phyloP scores from a whole-genome alignment of 2,888 invertebrate species.

The Chloroclystis v-ata region DNA sequence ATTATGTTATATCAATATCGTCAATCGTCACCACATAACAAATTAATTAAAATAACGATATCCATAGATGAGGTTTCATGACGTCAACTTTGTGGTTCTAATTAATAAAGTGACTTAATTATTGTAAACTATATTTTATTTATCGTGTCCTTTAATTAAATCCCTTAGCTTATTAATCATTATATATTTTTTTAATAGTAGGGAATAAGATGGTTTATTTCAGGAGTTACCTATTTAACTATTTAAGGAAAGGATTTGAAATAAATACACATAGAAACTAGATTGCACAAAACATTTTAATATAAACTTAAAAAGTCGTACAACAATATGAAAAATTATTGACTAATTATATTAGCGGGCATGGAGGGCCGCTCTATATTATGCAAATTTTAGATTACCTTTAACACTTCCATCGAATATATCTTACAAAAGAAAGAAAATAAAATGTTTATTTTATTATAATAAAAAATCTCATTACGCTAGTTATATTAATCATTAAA shows the following conservation, averaged over 20 bases:
- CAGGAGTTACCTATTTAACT: too few species aligned
- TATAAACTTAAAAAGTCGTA: slow-evolving; percentile 92
- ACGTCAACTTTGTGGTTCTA: slow-evolving; percentile 72
- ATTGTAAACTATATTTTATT: slow-evolving; percentile 30
- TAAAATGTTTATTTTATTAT: slow-evolving; percentile 71
- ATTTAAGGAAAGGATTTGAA: slow-evolving; percentile 24
- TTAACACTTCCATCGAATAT: slow-evolving; percentile 78
- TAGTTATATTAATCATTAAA: slow-evolving; percentile 72
- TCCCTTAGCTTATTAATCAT: too few species aligned
- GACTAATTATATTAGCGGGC: slow-evolving; percentile 85
- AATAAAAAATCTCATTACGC: slow-evolving; percentile 77
- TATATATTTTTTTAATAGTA: too few species aligned
- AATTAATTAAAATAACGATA: slow-evolving; percentile 9
- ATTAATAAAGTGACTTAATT: slow-evolving; percentile 74
- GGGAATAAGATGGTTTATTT: too few species aligned
- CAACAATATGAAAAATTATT: slow-evolving; percentile 93
- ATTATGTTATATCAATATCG: too few species aligned
- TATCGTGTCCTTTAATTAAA: too few species aligned
- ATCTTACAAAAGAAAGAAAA: slow-evolving; percentile 78
- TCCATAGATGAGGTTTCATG: slow-evolving; percentile 70
- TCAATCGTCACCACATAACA: neutral
- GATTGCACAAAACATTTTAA: slow-evolving; percentile 91
- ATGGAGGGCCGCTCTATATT: slow-evolving; percentile 84
- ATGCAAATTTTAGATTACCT: slow-evolving; percentile 82
- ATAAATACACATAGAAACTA: slow-evolving; percentile 55